Conservation (phyloP, 2,888 invertebrate genomes). For the Ophioninae sp. region DNA sequence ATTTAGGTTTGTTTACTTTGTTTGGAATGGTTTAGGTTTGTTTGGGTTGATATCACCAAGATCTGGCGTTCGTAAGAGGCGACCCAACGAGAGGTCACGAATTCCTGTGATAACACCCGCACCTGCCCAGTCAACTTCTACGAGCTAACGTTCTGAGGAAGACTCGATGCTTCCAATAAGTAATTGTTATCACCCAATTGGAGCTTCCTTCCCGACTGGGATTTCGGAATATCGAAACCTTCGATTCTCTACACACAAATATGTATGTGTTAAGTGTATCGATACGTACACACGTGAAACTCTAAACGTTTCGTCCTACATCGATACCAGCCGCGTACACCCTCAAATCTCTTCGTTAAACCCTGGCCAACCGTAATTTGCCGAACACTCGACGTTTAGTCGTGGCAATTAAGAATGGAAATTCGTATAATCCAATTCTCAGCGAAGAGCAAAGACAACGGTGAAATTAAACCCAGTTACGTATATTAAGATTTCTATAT, state of each 20-base stretch:
- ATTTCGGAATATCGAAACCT: constrained; percentile 44
- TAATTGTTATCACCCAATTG: constrained; percentile 47
- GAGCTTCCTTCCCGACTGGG: constrained; percentile 21
- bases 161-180: constrained; percentile 47
- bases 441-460: not conserved
- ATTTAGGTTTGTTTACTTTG: no score
- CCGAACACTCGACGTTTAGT: constrained; percentile 27
- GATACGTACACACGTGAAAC: not conserved
- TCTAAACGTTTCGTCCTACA: not conserved
- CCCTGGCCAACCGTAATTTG: constrained; percentile 36
- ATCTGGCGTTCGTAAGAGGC: not conserved
- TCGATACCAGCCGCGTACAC: constrained; percentile 33
- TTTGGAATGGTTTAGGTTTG: no score
- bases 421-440: constrained; percentile 25
- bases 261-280: not conserved
- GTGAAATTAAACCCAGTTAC: constrained; percentile 12
- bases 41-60: no score
- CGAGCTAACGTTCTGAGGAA: constrained; percentile 8
- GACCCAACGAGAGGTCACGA: constrained; percentile 4
- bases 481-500: constrained; percentile 9
- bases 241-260: not conserved
- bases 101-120: no score
- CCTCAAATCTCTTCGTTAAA: constrained; percentile 41
- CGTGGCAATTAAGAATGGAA: constrained; percentile 50
- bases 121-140: no score